phyloP scores from a whole-genome alignment of 2,888 invertebrate species.

The Conus canariensis region DNA sequence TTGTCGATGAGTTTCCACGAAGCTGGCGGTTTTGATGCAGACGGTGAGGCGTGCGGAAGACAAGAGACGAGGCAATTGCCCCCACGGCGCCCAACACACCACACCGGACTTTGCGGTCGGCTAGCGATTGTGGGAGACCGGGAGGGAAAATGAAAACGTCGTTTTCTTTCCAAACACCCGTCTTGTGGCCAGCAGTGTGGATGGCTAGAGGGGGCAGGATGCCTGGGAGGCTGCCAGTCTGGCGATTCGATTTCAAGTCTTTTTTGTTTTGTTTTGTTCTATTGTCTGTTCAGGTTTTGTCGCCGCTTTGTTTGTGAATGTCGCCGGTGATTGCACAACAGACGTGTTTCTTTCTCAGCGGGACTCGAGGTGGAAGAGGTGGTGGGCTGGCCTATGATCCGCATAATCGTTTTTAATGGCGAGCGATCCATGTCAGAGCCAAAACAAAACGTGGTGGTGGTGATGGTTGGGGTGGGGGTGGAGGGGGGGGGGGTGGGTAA shows the following conservation, averaged over 20 bases:
- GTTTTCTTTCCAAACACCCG: neutral
- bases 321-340: neutral
- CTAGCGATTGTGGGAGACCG: neutral
- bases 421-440: neutral
- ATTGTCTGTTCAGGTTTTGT: too few relatives aligned
- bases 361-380: neutral
- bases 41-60: neutral
- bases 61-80: neutral
- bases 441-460: neutral
- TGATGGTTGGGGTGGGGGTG: too few relatives aligned
- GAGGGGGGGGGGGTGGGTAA: too few relatives aligned
- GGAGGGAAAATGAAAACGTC: neutral
- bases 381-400: neutral
- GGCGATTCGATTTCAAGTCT: neutral
- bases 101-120: neutral
- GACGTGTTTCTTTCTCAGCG: neutral
- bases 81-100: neutral
- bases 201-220: neutral
- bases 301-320: too few relatives aligned
- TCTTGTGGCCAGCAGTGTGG: neutral
- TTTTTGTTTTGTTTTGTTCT: neutral
- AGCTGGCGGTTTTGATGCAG: neutral
- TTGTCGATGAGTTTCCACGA: neutral
- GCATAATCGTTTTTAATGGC: neutral
- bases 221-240: neutral